Base-by-base conservation (phyloP, 2,888 invertebrate species). In the Crematogaster levior region DNA sequence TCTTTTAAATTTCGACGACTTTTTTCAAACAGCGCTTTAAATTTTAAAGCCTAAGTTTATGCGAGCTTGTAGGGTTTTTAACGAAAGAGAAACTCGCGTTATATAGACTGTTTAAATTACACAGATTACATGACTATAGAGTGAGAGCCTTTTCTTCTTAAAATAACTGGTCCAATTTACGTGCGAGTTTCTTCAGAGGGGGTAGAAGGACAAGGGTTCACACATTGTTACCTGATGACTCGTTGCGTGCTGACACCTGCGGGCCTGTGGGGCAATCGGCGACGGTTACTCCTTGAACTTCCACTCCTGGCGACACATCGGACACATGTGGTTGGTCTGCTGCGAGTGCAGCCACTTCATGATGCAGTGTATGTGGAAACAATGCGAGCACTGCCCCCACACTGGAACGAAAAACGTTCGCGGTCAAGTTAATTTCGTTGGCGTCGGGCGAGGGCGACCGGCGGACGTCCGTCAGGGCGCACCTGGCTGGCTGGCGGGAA, bases 311-410 rank as follows among this genome's bases (percentile, higher is more conserved):
- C 99, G 96, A 95, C 99, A 99, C 98, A 99, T 99, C 84, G 98
- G 98, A 92, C 98, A 98, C 95, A 97, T 97, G 93, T 98, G 97
- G 95, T 97, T 97, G 90, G 96, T 96, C 91, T 97, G 97, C 95
- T 98, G 98, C 24, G 99, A 98, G 94, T 99, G 98, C 72, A 99
- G 96, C 99, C 99, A 99, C 96, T 99, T 99, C 94, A 99, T 98
- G 93, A 99, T 99, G 95, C 99, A 99, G 95, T 99, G 99, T 95
- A 99, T 99, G 95, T 99, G 99, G 95, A 99, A 99, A 95, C 99
- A 99, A 95, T 99, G 99, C 10, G 99, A 98, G 95, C 99, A 99
- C 93, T 98, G 97, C 84, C 99, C 99, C 98, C 99, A 99, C 89
- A 99, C 99, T 96, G 94, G 60, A 88, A 88, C 80, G 81, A n/a